Conservation (phyloP, 2,797 vertebrate species). For the Champsocephalus gunnari region DNA sequence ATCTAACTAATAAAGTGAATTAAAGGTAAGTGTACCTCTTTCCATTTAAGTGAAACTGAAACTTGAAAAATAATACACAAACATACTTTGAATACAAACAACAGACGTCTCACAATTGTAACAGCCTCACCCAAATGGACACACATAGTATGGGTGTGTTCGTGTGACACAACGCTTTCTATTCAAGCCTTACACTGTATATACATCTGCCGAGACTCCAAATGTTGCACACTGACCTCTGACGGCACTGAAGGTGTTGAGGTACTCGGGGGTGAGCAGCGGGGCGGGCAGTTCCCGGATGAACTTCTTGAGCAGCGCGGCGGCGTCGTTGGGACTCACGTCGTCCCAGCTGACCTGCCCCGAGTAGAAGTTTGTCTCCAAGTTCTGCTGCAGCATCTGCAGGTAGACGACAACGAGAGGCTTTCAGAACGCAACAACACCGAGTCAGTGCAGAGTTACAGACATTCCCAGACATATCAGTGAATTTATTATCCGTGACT, state of each 20-base stretch:
- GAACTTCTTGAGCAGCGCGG: slow-evolving; percentile 92
- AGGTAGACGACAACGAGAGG: accelerated
- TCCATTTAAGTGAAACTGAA: too few relatives aligned
- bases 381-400: slow-evolving; percentile 88
- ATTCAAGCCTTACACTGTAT: not conserved
- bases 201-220: not conserved
- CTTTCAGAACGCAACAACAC: not conserved
- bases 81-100: too few relatives aligned
- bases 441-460: not conserved
- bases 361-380: slow-evolving; percentile 89
- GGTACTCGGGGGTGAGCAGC: slow-evolving; percentile 91
- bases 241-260: slow-evolving; percentile 89
- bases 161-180: not conserved
- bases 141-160: not conserved
- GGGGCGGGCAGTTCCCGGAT: slow-evolving; percentile 91
- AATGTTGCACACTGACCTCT: slow-evolving; percentile 74
- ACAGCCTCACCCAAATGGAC: too few relatives aligned
- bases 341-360: slow-evolving; percentile 90
- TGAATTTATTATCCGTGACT: not conserved
- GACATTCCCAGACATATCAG: not conserved
- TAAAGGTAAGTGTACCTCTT: too few relatives aligned
- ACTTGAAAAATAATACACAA: too few relatives aligned
- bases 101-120: too few relatives aligned
- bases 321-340: slow-evolving; percentile 90
- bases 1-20: too few relatives aligned